These are phyloP conservation scores for Phalacrocorax brasilianus DNA, from an alignment of 2,113 vertebrate species.

Conservation along the genomic window DNA sequence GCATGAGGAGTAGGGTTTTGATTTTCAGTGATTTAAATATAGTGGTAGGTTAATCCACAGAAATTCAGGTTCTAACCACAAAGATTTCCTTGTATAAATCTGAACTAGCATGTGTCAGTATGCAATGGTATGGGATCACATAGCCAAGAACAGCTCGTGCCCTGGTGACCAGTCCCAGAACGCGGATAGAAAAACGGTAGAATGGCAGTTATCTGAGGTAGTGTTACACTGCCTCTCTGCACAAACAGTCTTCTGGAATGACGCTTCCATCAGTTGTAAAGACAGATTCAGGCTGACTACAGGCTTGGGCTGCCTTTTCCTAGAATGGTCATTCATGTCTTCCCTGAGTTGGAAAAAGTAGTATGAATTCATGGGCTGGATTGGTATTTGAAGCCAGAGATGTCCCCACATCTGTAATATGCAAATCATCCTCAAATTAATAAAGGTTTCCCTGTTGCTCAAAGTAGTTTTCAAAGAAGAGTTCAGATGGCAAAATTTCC, in stretches of 20 bases:
- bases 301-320: not conserved
- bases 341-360: not conserved
- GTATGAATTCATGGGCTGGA: not conserved
- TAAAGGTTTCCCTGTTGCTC: not conserved
- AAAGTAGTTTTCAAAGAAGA: not conserved
- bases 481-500: not conserved
- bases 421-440: not conserved
- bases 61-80: conserved; percentile 46
- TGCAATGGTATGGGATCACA: not conserved
- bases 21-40: conserved; percentile 50
- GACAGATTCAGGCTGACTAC: not conserved
- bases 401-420: not conserved
- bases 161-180: not conserved
- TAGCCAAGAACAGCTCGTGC: conserved; percentile 21
- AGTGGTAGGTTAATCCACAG: conserved; percentile 38
- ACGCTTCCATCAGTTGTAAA: not conserved
- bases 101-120: not conserved
- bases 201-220: not conserved
- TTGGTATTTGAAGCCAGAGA: not conserved
- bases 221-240: not conserved
- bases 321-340: not conserved
- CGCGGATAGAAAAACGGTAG: not conserved
- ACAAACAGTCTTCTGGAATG: not conserved
- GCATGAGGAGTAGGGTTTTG: not conserved
- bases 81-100: conserved; percentile 40